Base-by-base conservation (phyloP, 2,797 vertebrate species). In the Epinephelus malabaricus region DNA sequence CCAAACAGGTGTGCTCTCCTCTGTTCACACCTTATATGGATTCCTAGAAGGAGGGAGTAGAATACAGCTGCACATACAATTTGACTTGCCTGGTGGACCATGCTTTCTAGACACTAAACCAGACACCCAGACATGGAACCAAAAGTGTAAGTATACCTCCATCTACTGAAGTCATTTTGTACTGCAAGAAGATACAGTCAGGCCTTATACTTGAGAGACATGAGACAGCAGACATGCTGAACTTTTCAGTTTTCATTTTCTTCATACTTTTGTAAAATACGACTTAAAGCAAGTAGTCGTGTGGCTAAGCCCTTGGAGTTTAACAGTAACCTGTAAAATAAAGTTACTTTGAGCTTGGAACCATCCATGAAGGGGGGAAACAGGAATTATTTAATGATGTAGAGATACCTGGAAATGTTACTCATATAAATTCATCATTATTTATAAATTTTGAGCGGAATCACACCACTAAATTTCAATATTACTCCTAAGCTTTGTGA, bases 91-190 rank as follows among this genome's bases (percentile, higher is more conserved):
- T 78, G 59, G 60, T 90, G 65, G 85, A 87, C 89, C 79, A 77
- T 81, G 89, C 82, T 86, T 85, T 89, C 78, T 46, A 89, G 83
- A 85, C 85, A 81, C 15, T n/a, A 43, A 17, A 80, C n/a, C 67
- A 83, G 59, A 79, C 78, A 25, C 19, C 18, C 38, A 75, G 40
- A 64, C 40, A 47, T 5, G 15, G 4, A 45, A 18, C 5, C 18
- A 56, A 53, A 83, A 43, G 50, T 67, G 7, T 8, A 25, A 55
- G 58, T 63, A 38, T 70, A 73, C 13, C 73, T 12, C 84, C 92
- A 92, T 80, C 93, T 93, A 82, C 5, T 87, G 93, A 84, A 67
- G 2, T 0, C 2, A 13, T 63, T 43, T 15, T 49, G 69, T 59
- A 90, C 69, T 81, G 56, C 88, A 89, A 18, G 17, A 56, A 47